Evolutionary conservation across 2,888 invertebrate genomes (phyloP).

Genomic region (Phaedon cochleariae): DNA sequence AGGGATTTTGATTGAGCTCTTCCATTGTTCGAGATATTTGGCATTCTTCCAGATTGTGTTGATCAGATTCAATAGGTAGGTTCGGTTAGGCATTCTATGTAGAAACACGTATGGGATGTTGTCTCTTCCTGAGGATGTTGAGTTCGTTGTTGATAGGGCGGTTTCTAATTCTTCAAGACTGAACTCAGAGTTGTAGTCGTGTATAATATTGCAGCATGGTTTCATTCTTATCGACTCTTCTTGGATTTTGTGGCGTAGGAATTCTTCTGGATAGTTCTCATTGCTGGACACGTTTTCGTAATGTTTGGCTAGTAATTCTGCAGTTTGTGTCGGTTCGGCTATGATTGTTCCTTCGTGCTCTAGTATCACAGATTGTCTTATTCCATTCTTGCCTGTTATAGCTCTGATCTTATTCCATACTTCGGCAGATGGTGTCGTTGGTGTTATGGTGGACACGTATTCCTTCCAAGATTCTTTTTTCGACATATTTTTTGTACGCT

Average conservation of each 20-base stretch:
- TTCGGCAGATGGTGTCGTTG: not conserved
- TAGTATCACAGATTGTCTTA: not conserved
- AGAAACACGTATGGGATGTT: not conserved
- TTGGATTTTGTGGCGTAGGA: not conserved
- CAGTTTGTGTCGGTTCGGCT: not conserved
- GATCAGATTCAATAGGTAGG: not conserved
- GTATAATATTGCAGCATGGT: not conserved
- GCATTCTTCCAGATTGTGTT: conserved; percentile 5
- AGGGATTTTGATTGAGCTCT: conserved; percentile 15
- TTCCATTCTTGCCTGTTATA: not conserved
- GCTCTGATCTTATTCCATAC: conserved; percentile 11
- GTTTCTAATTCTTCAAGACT: conserved; percentile 6
- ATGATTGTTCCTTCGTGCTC: not conserved
- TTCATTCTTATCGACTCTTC: not conserved
- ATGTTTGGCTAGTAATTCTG: not conserved
- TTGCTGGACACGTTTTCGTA: not conserved
- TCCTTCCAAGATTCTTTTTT: not conserved
- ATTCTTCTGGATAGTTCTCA: not conserved
- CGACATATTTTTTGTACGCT: not conserved
- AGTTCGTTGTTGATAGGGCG: not conserved
- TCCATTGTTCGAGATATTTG: conserved; percentile 15
- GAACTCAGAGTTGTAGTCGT: not conserved
- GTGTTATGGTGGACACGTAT: not conserved
- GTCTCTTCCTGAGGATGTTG: not conserved
- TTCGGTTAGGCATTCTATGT: not conserved